Evolutionary conservation across 2,888 invertebrate genomes (phyloP).

Genomic region (Schizotus pectinicornis): DNA sequence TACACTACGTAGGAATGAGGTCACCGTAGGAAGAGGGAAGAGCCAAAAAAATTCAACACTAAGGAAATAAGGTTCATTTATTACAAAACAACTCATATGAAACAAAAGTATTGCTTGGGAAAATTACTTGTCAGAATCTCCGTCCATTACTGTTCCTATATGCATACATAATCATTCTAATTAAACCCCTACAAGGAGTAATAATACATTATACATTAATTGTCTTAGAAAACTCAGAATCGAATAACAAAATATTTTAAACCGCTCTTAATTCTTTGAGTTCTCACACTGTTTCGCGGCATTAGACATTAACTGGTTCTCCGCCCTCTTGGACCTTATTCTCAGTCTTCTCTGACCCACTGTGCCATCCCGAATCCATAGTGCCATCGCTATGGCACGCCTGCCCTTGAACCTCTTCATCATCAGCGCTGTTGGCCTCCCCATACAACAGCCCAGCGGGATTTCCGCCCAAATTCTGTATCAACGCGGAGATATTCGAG

Average conservation of each 20-base stretch:
- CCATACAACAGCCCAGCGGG: constrained; percentile 58
- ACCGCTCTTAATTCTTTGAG: neutral
- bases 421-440: constrained; percentile 51
- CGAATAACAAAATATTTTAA: neutral
- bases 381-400: constrained; percentile 60
- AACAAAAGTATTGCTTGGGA: neutral
- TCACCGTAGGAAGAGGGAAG: no score
- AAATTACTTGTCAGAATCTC: neutral
- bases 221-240: neutral
- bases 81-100: no score
- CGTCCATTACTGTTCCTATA: neutral
- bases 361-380: constrained; percentile 74
- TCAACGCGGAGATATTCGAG: constrained; percentile 59
- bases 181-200: neutral
- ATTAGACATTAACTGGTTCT: constrained; percentile 53
- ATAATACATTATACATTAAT: neutral
- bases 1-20: no score
- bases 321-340: constrained; percentile 44
- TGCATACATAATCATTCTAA: constrained; percentile 2
- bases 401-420: constrained; percentile 53
- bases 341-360: constrained; percentile 68
- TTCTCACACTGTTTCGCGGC: no score
- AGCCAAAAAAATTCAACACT: neutral
- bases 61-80: neutral
- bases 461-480: constrained; percentile 60